Evolutionary conservation across 2,888 invertebrate genomes (phyloP).

Genomic region (Pycnomerus fuliginosus): DNA sequence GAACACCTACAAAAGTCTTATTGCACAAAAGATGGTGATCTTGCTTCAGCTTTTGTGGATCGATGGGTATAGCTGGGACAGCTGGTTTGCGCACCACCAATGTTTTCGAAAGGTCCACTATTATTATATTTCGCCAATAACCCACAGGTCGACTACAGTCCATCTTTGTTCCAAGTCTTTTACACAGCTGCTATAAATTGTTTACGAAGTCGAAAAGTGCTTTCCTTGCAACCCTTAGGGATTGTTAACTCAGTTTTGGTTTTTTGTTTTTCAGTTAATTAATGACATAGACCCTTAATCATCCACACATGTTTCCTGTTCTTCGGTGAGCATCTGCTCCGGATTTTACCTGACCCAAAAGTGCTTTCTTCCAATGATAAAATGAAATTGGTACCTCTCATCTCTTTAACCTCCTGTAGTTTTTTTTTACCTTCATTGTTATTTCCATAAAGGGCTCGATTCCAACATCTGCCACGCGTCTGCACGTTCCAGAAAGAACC

Average conservation of each 20-base stretch:
- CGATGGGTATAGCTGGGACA: conserved; percentile 24
- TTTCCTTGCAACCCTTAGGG: conserved; percentile 12
- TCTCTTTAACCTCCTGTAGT: conserved; percentile 10
- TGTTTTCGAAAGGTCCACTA: conserved; percentile 7
- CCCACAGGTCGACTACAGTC: conserved; percentile 23
- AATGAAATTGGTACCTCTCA: conserved; percentile 8
- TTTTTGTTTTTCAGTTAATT: conserved; percentile 15
- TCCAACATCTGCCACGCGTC: conserved; percentile 32
- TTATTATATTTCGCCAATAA: conserved; percentile 12
- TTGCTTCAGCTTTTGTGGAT: conserved; percentile 32
- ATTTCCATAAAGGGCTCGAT: conserved; percentile 3
- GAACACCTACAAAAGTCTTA: conserved; percentile 35
- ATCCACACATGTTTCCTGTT: conserved; percentile 23
- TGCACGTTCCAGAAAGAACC: conserved; percentile 21
- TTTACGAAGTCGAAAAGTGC: background rate
- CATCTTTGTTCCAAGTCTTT: conserved; percentile 21
- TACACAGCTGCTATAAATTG: conserved; percentile 29
- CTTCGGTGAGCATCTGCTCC: conserved; percentile 17
- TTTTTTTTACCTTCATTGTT: conserved; percentile 16
- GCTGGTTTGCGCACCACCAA: conserved; percentile 19
- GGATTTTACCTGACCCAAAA: conserved; percentile 18
- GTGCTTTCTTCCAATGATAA: conserved; percentile 8
- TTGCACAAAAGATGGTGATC: conserved; percentile 32
- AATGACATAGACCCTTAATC: conserved; percentile 9
- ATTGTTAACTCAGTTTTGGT: conserved; percentile 9